Conservation (phyloP, 2,888 invertebrate genomes). For the Polia nebulosa region DNA sequence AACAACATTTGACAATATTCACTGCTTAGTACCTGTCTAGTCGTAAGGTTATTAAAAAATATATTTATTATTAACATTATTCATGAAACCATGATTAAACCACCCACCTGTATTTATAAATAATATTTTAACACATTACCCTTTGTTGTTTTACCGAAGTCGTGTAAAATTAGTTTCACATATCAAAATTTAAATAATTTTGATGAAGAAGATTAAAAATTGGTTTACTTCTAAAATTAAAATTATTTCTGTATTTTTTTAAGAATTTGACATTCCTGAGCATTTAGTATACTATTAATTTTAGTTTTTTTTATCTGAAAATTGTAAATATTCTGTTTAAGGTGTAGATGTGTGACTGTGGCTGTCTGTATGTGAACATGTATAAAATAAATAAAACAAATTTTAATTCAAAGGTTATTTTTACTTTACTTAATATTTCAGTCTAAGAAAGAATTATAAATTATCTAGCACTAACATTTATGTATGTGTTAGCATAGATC, state of each 20-base stretch:
- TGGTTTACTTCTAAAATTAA: conserved; percentile 10
- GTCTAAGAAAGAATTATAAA: neutral
- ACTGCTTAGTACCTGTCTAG: conserved; percentile 90
- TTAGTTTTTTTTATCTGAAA: conserved; percentile 68
- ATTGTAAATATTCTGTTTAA: conserved; percentile 74
- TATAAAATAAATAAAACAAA: conserved; percentile 55
- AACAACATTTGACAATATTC: conserved; percentile 84
- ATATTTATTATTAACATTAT: conserved; percentile 70
- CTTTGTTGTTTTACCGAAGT: conserved; percentile 15
- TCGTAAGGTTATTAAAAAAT: conserved; percentile 81
- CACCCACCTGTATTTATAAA: conserved; percentile 76
- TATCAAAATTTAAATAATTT: conserved; percentile 57
- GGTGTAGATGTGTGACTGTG: conserved; percentile 69
- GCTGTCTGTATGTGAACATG: conserved; percentile 64
- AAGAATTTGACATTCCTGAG: conserved; percentile 83
- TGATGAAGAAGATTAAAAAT: neutral
- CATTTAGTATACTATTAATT: conserved; percentile 78
- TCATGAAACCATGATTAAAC: conserved; percentile 59
- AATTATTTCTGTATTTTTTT: conserved; percentile 35
- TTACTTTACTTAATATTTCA: neutral
- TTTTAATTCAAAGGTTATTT: conserved; percentile 28
- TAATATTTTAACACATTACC: conserved; percentile 37
- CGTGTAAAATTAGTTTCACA: conserved; percentile 49
- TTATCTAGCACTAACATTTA: neutral
- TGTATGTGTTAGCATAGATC: neutral